Base-by-base conservation (phyloP, 2,888 invertebrate species). In the Yponomeuta cagnagella region DNA sequence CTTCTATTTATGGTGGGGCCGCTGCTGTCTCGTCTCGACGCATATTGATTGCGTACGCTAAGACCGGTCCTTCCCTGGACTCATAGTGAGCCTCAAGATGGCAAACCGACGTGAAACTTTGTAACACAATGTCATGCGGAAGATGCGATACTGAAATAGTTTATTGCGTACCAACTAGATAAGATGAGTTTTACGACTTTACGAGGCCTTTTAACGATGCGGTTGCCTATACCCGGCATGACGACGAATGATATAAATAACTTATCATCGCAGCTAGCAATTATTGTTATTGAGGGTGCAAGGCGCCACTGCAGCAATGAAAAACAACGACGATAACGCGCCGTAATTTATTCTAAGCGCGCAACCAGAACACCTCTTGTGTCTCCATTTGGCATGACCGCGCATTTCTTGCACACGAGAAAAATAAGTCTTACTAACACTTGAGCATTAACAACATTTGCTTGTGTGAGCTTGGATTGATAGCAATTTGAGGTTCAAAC, bases 1-100 rank as follows among this genome's bases (percentile, higher is more conserved):
- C 85, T 87, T 83, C 87, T 88, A 86, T 88, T 87, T 90, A 90
- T 87, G 89, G 90, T 84, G 82, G 79, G 78, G 65, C 76, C 76
- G 84, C 80, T 84, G 84, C 80, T 84, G 85, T 86, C 85, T 84
- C 78, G 85, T 86, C 85, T 84, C 78, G 82, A 79, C 79, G 84
- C 84, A 83, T 89, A 89, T 87, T 87, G 89, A 89, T 87, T 83
- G 81, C 78, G 76, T 76, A 77, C 70, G 68, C 71, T 30, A 43
- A 64, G 80, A 86, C 85, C 83, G 84, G 86, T 85, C 67, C 65
- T 63, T n/a, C 23, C 10, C 33, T 23, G 68, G 12, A 10, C 48
- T 68, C 68, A 5, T 65, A 2, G 10, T 68, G 15, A 15, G 52
- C 15, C 15, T 15, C 52, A 58, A 12, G 10, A 30, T 65, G 31